Conservation (phyloP, 2,888 invertebrate species). For the Octonoba sinensis region DNA sequence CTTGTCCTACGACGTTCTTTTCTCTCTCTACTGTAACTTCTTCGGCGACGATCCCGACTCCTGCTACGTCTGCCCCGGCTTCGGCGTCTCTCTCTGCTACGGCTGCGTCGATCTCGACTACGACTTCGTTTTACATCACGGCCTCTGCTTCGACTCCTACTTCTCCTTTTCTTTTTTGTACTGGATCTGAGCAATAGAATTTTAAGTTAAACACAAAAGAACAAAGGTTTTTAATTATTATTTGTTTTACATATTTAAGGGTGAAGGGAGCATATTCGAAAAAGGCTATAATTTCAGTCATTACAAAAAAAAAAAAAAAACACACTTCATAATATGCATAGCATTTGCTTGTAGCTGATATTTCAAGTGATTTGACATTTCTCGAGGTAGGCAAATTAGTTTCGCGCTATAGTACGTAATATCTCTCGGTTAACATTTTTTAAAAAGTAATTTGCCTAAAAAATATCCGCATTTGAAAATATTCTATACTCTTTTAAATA, state of each 20-base stretch:
- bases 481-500: too few relatives aligned
- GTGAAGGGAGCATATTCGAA: too few relatives aligned
- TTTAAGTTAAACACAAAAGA: background rate
- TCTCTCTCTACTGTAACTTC: conserved; percentile 62
- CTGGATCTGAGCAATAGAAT: conserved; percentile 7
- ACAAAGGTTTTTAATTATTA: background rate
- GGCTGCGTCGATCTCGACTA: conserved; percentile 35
- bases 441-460: too few relatives aligned
- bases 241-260: background rate
- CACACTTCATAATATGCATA: too few relatives aligned
- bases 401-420: too few relatives aligned
- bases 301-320: too few relatives aligned
- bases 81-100: conserved; percentile 40
- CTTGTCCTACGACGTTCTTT: conserved; percentile 55
- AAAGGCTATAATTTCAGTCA: too few relatives aligned
- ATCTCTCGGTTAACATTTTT: too few relatives aligned
- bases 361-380: too few relatives aligned
- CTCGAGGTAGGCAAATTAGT: too few relatives aligned
- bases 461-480: too few relatives aligned
- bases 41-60: conserved; percentile 31
- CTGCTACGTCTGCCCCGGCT: conserved; percentile 43
- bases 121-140: conserved; percentile 28
- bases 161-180: conserved; percentile 55
- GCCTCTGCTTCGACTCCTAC: conserved; percentile 41
- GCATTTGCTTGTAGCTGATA: too few relatives aligned